Percentiles rank a stretch among this genome's conserved stretches.
Conservation (phyloP, 2,888 invertebrate species). For the Caenorhabditis uteleia region DNA sequence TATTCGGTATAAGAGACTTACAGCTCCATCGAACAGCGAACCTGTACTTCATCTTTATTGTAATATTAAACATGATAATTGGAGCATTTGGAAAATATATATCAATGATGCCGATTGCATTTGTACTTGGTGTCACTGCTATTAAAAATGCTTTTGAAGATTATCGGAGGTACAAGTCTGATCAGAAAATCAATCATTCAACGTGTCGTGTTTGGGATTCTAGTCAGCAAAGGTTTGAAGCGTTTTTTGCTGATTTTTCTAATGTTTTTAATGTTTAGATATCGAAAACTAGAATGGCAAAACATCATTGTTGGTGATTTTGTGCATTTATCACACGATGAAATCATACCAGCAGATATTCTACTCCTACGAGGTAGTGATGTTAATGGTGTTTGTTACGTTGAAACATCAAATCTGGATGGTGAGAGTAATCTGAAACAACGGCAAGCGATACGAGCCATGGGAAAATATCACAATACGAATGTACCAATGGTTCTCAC, state of each 20-base stretch:
- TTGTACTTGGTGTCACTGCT: conserved; percentile 90
- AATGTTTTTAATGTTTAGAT: conserved; percentile 37
- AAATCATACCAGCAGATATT: conserved; percentile 93
- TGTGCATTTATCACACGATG: conserved; percentile 92
- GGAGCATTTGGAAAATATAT: conserved; percentile 55
- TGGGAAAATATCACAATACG: conserved; percentile 75
- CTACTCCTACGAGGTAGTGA: conserved; percentile 76
- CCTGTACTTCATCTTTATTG: conserved; percentile 94
- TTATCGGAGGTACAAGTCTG: conserved; percentile 83
- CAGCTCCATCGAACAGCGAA: conserved; percentile 97
- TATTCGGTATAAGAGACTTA: conserved; percentile 9
- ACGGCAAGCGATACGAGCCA: conserved; percentile 77
- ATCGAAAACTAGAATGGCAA: conserved; percentile 84
- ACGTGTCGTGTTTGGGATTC: conserved; percentile 82
- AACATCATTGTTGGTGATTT: conserved; percentile 90
- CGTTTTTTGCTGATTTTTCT: no score
- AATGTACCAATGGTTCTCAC: conserved; percentile 47
- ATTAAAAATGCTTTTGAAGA: conserved; percentile 98
- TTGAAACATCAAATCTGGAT: conserved; percentile 94
- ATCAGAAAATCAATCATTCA: conserved; percentile 89
- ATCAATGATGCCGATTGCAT: conserved; percentile 85
- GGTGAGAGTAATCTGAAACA: conserved; percentile 95
- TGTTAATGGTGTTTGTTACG: conserved; percentile 78
- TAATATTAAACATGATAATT: conserved; percentile 92
- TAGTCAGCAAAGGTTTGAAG: conserved; percentile 45